phyloP scores from a whole-genome alignment of 2,888 invertebrate genomes.

The Allacma fusca region DNA sequence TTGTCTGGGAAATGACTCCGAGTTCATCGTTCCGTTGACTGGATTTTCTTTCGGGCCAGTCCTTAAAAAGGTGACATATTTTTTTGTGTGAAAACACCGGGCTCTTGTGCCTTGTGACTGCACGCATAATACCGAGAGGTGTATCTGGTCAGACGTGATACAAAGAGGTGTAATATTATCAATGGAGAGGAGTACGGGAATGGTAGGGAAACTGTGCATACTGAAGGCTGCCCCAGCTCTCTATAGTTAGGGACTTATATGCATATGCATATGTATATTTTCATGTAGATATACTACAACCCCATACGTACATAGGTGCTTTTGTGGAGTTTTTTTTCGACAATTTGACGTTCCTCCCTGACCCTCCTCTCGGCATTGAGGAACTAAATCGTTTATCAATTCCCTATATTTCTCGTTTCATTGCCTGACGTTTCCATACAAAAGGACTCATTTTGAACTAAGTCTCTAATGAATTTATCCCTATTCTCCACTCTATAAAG shows the following conservation, averaged over 20 bases:
- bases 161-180: not conserved
- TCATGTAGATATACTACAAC: no score
- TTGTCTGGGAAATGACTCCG: constrained; percentile 49
- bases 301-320: not conserved
- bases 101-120: constrained; percentile 39
- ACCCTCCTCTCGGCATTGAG: constrained; percentile 49
- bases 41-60: constrained; percentile 49
- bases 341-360: constrained; percentile 37
- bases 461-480: constrained; percentile 59
- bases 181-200: not conserved
- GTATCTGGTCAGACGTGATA: constrained; percentile 3
- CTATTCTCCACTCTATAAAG: constrained; percentile 46
- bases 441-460: constrained; percentile 56
- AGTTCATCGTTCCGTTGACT: constrained; percentile 59
- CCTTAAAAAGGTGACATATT: constrained; percentile 57
- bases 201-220: no score
- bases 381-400: constrained; percentile 58
- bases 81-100: constrained; percentile 55
- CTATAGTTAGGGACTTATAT: no score
- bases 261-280: not conserved
- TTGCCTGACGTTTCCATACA: constrained; percentile 53
- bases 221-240: no score
- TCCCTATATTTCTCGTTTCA: constrained; percentile 56
- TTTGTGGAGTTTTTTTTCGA: not conserved
- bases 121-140: not conserved